Base-by-base conservation (phyloP, 2,797 vertebrate genomes). In the Diglossa cyanea region DNA sequence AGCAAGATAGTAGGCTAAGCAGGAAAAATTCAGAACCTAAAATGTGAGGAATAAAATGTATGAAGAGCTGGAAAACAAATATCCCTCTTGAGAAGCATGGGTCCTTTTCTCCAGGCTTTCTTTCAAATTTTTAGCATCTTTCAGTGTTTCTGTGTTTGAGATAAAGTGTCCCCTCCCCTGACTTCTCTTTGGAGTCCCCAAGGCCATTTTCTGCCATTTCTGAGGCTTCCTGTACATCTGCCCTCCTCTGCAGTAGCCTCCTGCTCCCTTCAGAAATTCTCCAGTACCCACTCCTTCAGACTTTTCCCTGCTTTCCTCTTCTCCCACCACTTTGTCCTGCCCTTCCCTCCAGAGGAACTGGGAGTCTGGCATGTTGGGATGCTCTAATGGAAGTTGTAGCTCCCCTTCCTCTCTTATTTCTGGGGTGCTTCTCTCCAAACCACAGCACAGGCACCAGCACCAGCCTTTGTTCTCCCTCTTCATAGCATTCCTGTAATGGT, bases 21-120 rank as follows among this genome's bases (percentile, higher is more conserved):
- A 65, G n/a, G 10, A 37, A 74, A 94, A 66, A 55, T 21, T 71
- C 57, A 80, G 66, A 74, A 48, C 11, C 9, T 47, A 31, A 10
- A 61, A 53, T 2, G 0, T 35, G 7, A 63, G 7, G 48, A 77
- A 57, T 24, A 48, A 67, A 77, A 73, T 0, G 0, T 4, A 30
- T 11, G 9, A 67, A 45, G 40, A 78, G 9, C 13, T 77, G 18
- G 17, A 35, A 80, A 92, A 48, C 3, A 4, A 30, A 12, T 45
- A 33, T 23, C 2, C 3, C 8, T 67, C 20, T 53, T 61, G 37
- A 63, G 45, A 81, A 72, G 17, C 7, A 57, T 15, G 10, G 1
- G 6, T 16, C 18, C 6, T 76, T 88, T 90, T 45, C 35, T 78
- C 18, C 13, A 39, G 54, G 3, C 0, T 57, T 77, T 60, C 23